phyloP scores from a whole-genome alignment of 2,113 vertebrate species.

The Casuarius casuarius region DNA sequence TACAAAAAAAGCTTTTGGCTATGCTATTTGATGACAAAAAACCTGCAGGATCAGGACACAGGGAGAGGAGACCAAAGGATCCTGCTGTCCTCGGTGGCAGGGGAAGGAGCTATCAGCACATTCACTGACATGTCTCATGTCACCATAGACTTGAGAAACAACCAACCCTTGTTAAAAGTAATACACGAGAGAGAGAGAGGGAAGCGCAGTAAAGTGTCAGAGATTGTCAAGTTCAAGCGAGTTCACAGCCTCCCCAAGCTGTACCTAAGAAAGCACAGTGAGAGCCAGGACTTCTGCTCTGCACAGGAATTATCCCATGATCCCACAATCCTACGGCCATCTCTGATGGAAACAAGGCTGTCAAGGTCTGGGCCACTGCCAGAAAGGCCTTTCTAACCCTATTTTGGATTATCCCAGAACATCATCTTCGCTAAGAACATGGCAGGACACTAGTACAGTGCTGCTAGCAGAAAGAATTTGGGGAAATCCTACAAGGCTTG shows the following conservation, averaged over 20 bases:
- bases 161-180: not conserved
- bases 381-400: not conserved
- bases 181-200: not conserved
- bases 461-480: not conserved
- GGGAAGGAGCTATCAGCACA: not conserved
- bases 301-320: not conserved
- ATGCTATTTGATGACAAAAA: not conserved
- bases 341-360: not conserved
- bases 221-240: not conserved
- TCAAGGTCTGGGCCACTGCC: not conserved
- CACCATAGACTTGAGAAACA: not conserved
- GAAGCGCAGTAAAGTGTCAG: not conserved
- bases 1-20: not conserved
- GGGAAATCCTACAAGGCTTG: not conserved
- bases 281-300: not conserved
- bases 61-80: not conserved
- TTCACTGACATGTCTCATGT: not conserved
- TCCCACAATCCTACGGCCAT: not conserved
- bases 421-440: not conserved
- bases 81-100: not conserved
- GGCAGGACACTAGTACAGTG: not conserved
- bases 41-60: rapidly evolving
- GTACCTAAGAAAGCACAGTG: not conserved
- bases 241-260: not conserved
- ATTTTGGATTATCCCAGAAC: not conserved